phyloP scores from a whole-genome alignment of 2,888 invertebrate species.

The Acanthopleura granulata region DNA sequence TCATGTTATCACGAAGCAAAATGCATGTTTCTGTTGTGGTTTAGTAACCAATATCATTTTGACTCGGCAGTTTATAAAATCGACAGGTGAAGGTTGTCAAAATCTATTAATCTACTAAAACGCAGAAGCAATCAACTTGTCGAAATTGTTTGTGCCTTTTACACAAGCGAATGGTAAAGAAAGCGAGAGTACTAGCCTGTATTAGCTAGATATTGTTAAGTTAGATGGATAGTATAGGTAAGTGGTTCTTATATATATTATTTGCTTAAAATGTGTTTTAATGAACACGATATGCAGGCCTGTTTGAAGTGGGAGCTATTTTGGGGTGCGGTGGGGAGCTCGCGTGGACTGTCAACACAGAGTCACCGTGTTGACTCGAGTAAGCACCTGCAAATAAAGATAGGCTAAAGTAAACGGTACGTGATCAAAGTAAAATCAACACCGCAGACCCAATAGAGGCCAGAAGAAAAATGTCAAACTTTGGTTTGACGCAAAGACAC shows the following conservation, averaged over 20 bases:
- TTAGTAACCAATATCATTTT: too few relatives aligned
- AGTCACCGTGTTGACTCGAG: neutral
- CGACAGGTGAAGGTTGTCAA: too few relatives aligned
- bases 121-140: too few relatives aligned
- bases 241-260: neutral
- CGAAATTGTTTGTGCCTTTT: too few relatives aligned
- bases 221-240: too few relatives aligned
- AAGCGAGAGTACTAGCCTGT: too few relatives aligned
- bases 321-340: conserved; percentile 14
- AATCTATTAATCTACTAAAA: too few relatives aligned
- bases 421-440: conserved; percentile 18
- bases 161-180: too few relatives aligned
- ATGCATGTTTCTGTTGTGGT: too few relatives aligned
- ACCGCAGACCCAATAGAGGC: neutral
- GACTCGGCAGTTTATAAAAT: too few relatives aligned
- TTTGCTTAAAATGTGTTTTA: neutral
- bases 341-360: conserved; percentile 16
- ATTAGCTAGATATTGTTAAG: too few relatives aligned
- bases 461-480: neutral
- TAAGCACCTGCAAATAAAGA: conserved; percentile 12
- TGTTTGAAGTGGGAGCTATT: neutral
- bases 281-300: neutral
- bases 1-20: too few relatives aligned
- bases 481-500: neutral
- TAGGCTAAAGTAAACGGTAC: conserved; percentile 8